phyloP scores from a whole-genome alignment of 2,113 vertebrate species.

The Desmodus rotundus region DNA sequence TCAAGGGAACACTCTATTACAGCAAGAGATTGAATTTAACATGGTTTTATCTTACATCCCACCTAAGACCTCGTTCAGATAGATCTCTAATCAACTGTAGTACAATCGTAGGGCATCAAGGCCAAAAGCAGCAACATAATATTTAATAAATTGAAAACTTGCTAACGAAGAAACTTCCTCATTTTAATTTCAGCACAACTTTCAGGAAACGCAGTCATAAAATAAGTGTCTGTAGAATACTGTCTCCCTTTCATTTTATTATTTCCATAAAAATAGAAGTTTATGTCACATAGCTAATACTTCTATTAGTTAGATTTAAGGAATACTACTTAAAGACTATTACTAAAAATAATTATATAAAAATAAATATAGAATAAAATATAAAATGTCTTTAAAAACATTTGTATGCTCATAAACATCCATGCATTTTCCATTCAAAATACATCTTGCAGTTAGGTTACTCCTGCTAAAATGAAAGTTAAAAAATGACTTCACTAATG shows the following conservation, averaged over 20 bases:
- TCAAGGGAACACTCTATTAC: background rate
- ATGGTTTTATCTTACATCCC: background rate
- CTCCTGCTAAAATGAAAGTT: background rate
- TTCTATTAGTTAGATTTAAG: background rate
- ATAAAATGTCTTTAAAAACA: background rate
- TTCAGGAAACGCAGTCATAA: constrained; percentile 7
- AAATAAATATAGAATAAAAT: background rate
- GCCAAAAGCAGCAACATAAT: background rate
- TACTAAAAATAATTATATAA: background rate
- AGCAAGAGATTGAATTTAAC: background rate
- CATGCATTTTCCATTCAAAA: background rate
- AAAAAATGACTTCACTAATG: constrained; percentile 47
- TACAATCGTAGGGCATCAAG: background rate
- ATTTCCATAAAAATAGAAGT: constrained; percentile 2
- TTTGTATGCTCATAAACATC: constrained; percentile 34
- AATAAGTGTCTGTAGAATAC: background rate
- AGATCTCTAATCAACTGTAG: background rate
- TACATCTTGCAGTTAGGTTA: background rate
- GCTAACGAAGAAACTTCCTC: background rate
- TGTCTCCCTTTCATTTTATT: background rate
- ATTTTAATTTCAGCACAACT: background rate
- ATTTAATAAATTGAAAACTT: background rate
- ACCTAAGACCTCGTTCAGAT: background rate
- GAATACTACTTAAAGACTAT: background rate
- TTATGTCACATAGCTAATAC: background rate